Conservation (phyloP, 2,113 vertebrate genomes). For the Nothocercus julius region DNA sequence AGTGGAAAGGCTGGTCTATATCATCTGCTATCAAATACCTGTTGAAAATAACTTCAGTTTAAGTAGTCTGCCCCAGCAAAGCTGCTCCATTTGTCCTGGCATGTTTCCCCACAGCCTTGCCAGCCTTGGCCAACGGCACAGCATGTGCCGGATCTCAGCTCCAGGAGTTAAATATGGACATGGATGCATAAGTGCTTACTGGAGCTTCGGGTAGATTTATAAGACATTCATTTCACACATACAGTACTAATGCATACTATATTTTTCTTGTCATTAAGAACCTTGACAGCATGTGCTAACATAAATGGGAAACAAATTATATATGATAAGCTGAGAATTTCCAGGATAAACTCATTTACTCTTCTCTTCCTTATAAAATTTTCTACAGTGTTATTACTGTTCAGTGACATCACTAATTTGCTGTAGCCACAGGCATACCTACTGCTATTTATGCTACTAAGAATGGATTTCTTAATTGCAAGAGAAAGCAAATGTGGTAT, state of each 20-base stretch:
- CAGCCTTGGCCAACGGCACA: not conserved
- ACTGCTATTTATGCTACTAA: not conserved
- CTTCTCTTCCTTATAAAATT: not conserved
- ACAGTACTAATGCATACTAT: not conserved
- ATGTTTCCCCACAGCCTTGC: not conserved
- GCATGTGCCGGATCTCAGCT: not conserved
- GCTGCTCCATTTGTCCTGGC: not conserved
- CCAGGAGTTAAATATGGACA: not conserved
- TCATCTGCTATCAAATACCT: not conserved
- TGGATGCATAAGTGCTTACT: not conserved
- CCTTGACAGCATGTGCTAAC: not conserved
- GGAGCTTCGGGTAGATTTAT: not conserved
- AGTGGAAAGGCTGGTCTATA: not conserved
- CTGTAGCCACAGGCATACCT: not conserved
- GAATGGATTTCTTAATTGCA: not conserved
- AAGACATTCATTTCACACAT: not conserved
- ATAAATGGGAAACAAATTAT: not conserved
- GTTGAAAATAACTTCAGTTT: not conserved
- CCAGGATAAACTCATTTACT: not conserved
- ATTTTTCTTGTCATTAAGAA: not conserved
- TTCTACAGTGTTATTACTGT: not conserved
- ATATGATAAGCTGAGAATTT: not conserved
- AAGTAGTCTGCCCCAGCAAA: not conserved
- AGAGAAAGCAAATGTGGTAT: not conserved
- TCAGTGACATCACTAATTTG: not conserved